Conservation (phyloP, 2,888 invertebrate species). For the Electrophaes corylata region DNA sequence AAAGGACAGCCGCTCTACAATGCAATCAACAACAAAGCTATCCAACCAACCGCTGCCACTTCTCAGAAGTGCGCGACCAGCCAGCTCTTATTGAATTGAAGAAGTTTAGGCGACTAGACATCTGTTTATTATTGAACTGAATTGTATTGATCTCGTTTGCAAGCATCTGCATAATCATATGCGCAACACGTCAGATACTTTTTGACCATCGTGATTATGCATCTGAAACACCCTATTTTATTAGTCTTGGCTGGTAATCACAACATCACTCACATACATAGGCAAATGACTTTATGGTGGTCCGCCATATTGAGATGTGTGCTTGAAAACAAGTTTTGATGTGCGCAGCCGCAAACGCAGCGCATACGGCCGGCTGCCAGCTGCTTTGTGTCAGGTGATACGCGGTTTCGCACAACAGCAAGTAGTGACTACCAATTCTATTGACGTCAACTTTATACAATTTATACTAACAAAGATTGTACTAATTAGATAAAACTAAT, state of each 20-base stretch:
- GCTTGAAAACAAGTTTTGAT: constrained; percentile 77
- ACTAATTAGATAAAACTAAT: constrained; percentile 50
- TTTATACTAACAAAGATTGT: constrained; percentile 21
- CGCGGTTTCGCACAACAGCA: constrained; percentile 68
- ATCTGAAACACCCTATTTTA: background rate
- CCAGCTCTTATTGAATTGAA: constrained; percentile 29
- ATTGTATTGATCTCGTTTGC: constrained; percentile 46
- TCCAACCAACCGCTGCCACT: constrained; percentile 53
- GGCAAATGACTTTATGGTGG: constrained; percentile 48
- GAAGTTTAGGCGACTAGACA: constrained; percentile 27
- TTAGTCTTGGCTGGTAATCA: background rate
- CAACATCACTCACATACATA: constrained; percentile 21
- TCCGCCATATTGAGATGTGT: constrained; percentile 72
- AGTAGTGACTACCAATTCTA: constrained; percentile 44
- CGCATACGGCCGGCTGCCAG: constrained; percentile 76
- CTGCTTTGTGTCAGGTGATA: constrained; percentile 79
- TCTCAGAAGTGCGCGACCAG: constrained; percentile 53
- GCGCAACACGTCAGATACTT: background rate
- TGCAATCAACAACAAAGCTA: constrained; percentile 53
- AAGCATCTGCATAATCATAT: constrained; percentile 42
- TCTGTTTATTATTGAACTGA: constrained; percentile 34
- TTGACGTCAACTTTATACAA: constrained; percentile 26
- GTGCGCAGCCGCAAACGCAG: constrained; percentile 63
- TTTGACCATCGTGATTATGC: background rate
- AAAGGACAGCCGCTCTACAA: constrained; percentile 62